These are phyloP conservation scores for Paramormyrops hopkinsi DNA, from an alignment of 2,797 vertebrate species.

Conservation along the genomic window DNA sequence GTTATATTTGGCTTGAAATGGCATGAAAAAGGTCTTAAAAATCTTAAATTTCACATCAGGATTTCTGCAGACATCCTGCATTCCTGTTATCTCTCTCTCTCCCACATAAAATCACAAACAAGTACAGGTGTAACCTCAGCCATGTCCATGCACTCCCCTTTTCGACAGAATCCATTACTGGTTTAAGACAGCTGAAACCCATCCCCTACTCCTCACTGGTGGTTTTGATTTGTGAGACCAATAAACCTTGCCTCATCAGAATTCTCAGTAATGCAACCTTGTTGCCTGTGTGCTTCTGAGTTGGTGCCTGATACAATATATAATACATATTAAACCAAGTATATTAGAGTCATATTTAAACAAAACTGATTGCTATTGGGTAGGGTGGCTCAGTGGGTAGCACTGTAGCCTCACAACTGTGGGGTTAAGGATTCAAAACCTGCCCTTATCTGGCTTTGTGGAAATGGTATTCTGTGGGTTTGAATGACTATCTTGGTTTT, in stretches of 20 bases:
- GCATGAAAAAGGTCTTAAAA: neutral
- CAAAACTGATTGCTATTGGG: neutral
- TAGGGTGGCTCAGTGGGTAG: neutral
- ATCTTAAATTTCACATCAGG: neutral
- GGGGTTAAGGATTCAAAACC: neutral
- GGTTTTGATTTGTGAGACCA: neutral
- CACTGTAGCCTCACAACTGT: neutral
- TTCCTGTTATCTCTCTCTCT: neutral
- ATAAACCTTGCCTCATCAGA: neutral
- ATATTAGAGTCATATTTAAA: neutral
- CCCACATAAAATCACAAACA: neutral
- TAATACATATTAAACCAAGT: neutral
- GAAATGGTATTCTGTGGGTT: neutral
- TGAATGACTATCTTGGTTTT: neutral
- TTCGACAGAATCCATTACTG: neutral
- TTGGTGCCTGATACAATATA: neutral
- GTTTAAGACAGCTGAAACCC: neutral
- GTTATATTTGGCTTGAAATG: neutral
- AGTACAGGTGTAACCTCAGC: neutral
- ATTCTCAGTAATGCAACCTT: neutral
- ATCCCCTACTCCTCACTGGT: neutral
- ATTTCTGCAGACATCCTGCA: neutral
- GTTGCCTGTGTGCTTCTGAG: neutral
- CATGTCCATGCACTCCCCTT: neutral
- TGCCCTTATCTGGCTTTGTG: neutral